Evolutionary conservation across 2,113 vertebrate species (phyloP).

Genomic region (Lepidothrix coronata): DNA sequence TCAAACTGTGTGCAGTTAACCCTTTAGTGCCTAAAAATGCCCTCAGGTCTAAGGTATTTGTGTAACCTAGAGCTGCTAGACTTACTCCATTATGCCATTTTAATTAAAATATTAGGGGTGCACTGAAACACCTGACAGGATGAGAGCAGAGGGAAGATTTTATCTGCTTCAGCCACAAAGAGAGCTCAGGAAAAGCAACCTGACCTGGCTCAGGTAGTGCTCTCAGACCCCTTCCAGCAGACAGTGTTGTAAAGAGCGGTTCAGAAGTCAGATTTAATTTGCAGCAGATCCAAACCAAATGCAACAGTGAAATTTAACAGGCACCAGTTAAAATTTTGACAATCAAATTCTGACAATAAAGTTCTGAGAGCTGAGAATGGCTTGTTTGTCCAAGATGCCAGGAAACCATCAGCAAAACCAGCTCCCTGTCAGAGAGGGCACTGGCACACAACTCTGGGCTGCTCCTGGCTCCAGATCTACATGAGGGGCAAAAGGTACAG

Average conservation of each 20-base stretch:
- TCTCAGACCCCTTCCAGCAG: background rate
- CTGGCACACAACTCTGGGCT: background rate
- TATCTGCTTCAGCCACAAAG: background rate
- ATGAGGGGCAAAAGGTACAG: background rate
- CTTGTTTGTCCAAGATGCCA: background rate
- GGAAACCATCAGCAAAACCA: background rate
- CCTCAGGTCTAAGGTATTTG: background rate
- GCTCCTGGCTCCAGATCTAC: background rate
- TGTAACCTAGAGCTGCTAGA: background rate
- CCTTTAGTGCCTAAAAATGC: background rate
- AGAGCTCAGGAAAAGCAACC: background rate
- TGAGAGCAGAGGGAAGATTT: background rate
- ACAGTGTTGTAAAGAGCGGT: background rate
- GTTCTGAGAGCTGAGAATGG: background rate
- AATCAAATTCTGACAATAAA: background rate
- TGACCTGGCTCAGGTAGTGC: background rate
- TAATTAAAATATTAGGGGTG: constrained; percentile 30
- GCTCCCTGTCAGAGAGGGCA: background rate
- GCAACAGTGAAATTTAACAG: constrained; percentile 23
- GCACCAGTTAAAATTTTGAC: background rate
- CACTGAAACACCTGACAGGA: background rate
- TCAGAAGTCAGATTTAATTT: background rate
- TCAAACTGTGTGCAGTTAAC: constrained; percentile 43
- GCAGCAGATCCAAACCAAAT: constrained; percentile 23
- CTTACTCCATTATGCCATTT: background rate